Percentiles rank a stretch among this genome's conserved stretches.
Conservation (phyloP, 2,113 vertebrate species). For the Protomyctophum bolini region DNA sequence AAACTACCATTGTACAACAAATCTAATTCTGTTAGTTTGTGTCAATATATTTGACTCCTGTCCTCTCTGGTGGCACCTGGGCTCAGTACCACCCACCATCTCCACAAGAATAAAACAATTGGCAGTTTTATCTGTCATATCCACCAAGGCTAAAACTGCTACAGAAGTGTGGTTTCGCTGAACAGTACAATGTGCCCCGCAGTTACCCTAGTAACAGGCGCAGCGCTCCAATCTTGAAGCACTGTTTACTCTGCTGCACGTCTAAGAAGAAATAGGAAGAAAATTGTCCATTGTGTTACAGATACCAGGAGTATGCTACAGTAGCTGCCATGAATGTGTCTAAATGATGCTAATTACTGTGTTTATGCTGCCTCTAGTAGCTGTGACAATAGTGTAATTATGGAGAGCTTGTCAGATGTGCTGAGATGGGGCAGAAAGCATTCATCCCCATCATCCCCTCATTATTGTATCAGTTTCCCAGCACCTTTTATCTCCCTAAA, state of each 20-base stretch:
- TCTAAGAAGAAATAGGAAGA: not conserved
- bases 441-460: not conserved
- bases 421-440: not conserved
- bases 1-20: too few relatives aligned
- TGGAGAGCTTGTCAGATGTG: not conserved
- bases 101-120: too few relatives aligned
- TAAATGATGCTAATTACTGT: slow-evolving; percentile 25
- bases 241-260: slow-evolving; percentile 17
- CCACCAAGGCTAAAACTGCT: too few relatives aligned
- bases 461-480: too few relatives aligned
- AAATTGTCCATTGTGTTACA: not conserved
- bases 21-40: too few relatives aligned
- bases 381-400: not conserved
- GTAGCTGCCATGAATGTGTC: not conserved
- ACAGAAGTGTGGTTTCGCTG: slow-evolving; percentile 6
- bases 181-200: too few relatives aligned
- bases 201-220: slow-evolving; percentile 34
- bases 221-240: not conserved
- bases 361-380: not conserved
- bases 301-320: not conserved
- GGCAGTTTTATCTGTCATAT: too few relatives aligned
- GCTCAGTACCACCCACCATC: too few relatives aligned
- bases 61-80: too few relatives aligned
- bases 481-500: not conserved
- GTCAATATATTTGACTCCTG: too few relatives aligned